Evolutionary conservation across 1,140 invertebrate species (phyloP), one percentile per base, ranked within the genome.

Genomic region (Zaprionus taronus): DNA sequence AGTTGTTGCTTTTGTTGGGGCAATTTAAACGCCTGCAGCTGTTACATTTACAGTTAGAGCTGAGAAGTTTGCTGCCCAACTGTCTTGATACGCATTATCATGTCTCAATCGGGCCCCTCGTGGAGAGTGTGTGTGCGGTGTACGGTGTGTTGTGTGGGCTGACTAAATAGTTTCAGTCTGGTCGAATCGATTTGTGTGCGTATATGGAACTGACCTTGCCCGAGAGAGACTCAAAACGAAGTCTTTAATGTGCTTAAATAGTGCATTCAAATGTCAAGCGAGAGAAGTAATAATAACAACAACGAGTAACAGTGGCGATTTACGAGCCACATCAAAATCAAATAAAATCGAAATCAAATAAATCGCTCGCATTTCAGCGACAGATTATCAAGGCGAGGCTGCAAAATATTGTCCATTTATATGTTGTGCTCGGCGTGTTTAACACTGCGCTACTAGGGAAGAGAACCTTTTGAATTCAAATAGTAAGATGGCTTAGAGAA

Each of bases 21-120:
- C 77, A 89, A 84, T 89, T 84, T 72, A 61, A 89, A 73, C 75
- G 84, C 84, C 85, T 87, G 84, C 84, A 87, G 84, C 85, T 87
- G 81, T 90, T 84, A 80, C 76, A 74, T 67, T 68, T 86, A 66
- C 72, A 89, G 63, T 73, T 67, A 57, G 58, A 68, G 71, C 47
- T 14, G 11, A 51, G 31, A 89, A 79, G 62, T 89, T 83, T 53
- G 62, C 41, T 60, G 67, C 61, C 63, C 65, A 71, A 69, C 63
- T 64, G 66, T 44, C 53, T 63, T 70, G 77, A 67, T 83, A 75
- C 72, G 66, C 84, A 87, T 87, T 89, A 87, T 87, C 75, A 79
- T 70, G 81, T 81, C 85, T 84, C 79, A 81, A 89, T 89, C 67
- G 79, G 38, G 60, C 38, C 77, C 47, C 15, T n/a, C 38, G 14